These are phyloP conservation scores for Odontothrips loti DNA, from an alignment of 2,888 invertebrate species.

Conservation along the genomic window DNA sequence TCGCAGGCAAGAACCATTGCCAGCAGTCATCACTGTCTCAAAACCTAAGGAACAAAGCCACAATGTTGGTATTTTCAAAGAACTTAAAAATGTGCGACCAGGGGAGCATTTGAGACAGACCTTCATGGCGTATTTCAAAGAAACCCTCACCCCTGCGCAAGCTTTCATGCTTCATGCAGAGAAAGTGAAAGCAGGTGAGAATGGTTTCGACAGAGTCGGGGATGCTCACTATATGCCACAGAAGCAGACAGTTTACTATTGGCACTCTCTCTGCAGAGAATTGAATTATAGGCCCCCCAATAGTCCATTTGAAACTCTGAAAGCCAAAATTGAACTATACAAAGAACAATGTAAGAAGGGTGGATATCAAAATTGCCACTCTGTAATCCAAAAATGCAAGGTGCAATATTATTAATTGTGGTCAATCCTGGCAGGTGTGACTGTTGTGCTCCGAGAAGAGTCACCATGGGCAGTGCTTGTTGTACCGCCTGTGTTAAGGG, in stretches of 20 bases:
- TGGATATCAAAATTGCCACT: background rate
- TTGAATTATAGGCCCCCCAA: background rate
- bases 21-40: background rate
- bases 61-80: background rate
- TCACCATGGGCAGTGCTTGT: background rate
- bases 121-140: background rate
- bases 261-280: background rate
- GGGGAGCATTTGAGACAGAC: background rate
- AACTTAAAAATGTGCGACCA: background rate
- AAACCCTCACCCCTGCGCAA: background rate
- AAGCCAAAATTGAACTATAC: background rate
- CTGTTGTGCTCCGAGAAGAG: background rate
- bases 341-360: background rate
- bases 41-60: background rate
- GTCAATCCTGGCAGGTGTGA: background rate
- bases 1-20: background rate
- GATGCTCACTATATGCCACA: background rate
- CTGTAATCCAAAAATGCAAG: too few relatives aligned
- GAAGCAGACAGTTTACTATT: background rate
- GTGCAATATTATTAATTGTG: too few relatives aligned
- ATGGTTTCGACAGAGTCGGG: background rate
- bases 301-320: background rate
- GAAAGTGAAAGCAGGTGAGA: background rate
- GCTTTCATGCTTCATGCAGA: background rate
- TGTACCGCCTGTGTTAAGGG: background rate